Percentiles rank a stretch among this genome's conserved stretches.
Conservation (phyloP, 2,797 vertebrate genomes). For the Pipistrellus kuhlii region DNA sequence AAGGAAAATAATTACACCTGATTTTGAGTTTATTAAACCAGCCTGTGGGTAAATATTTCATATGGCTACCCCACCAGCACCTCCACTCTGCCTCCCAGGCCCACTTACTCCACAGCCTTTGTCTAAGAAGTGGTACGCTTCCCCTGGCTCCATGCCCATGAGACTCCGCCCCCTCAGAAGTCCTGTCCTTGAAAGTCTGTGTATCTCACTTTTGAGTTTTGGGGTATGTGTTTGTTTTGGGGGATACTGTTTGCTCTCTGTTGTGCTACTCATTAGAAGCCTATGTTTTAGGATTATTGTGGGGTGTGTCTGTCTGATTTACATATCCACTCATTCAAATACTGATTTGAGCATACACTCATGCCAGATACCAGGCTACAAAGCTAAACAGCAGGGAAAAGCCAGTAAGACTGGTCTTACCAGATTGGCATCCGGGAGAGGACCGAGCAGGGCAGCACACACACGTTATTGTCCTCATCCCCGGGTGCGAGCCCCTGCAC, state of each 20-base stretch:
- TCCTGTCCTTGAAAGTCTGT: rapidly evolving
- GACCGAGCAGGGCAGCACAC: background rate
- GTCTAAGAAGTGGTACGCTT: background rate
- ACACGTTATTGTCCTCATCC: background rate
- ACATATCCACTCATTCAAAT: background rate
- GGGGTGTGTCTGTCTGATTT: background rate
- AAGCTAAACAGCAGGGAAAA: background rate
- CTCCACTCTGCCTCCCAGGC: background rate
- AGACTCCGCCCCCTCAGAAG: background rate
- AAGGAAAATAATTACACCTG: background rate
- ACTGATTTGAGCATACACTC: background rate
- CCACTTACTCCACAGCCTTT: background rate
- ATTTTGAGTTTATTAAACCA: background rate
- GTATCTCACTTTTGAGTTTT: background rate
- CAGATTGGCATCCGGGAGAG: background rate
- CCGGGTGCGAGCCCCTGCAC: background rate
- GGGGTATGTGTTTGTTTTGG: background rate
- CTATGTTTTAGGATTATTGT: background rate
- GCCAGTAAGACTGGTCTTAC: background rate
- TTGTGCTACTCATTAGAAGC: background rate
- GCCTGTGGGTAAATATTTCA: background rate
- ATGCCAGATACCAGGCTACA: background rate
- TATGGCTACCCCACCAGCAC: background rate
- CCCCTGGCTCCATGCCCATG: background rate
- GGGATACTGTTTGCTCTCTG: background rate